Evolutionary conservation across 1,140 invertebrate genomes (phyloP).

Genomic region (Mycetomoellerius zeteki): DNA sequence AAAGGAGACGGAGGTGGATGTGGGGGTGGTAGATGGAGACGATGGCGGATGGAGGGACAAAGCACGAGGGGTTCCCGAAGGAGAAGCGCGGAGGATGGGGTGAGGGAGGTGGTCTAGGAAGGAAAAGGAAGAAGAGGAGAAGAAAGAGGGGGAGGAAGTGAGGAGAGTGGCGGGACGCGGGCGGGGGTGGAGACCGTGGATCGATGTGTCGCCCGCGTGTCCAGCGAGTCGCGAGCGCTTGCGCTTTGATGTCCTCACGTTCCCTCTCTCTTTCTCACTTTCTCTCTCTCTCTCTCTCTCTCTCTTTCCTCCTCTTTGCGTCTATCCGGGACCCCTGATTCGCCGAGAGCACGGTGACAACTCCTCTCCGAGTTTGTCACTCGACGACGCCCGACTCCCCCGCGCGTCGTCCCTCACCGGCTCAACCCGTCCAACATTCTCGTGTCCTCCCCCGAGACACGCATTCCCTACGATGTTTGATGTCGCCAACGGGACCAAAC

Average conservation of each 20-base stretch:
- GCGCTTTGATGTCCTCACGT: slow-evolving; percentile 76
- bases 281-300: neutral
- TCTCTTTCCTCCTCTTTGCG: neutral
- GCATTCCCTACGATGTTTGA: slow-evolving; percentile 35
- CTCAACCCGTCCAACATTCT: slow-evolving; percentile 40
- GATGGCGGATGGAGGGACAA: slow-evolving; percentile 56
- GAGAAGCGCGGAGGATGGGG: slow-evolving; percentile 12
- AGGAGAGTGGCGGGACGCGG: slow-evolving; percentile 68
- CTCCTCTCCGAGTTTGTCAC: slow-evolving; percentile 78
- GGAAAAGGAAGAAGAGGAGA: slow-evolving; percentile 63
- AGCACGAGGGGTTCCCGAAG: slow-evolving; percentile 44
- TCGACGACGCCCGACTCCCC: slow-evolving; percentile 32
- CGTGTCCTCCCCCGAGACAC: slow-evolving; percentile 55
- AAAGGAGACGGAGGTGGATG: slow-evolving; percentile 76
- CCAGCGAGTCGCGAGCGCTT: slow-evolving; percentile 83
- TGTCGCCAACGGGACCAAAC: slow-evolving; percentile 16
- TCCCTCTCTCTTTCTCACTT: neutral
- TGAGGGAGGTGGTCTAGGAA: slow-evolving; percentile 36
- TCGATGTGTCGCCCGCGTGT: slow-evolving; percentile 86
- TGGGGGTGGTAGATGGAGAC: slow-evolving; percentile 55
- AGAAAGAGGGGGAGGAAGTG: slow-evolving; percentile 46
- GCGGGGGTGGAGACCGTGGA: slow-evolving; percentile 82
- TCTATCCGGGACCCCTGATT: slow-evolving; percentile 75
- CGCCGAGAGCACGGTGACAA: slow-evolving; percentile 76
- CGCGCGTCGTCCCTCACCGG: neutral